Base-by-base conservation (phyloP, 2,888 invertebrate species). In the Dryadula phaetusa region DNA sequence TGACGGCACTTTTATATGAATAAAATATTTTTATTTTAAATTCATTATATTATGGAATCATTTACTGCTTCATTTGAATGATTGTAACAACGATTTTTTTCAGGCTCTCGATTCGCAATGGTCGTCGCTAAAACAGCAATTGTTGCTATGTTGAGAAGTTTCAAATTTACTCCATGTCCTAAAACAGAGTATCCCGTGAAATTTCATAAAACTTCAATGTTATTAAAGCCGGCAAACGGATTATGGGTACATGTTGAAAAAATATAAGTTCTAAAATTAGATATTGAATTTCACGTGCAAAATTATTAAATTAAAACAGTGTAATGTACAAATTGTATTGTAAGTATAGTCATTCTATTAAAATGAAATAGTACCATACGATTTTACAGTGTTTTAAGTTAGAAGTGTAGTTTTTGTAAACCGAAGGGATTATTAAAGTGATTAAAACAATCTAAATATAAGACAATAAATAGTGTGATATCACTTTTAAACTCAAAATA, bases 41-140 rank as follows among this genome's bases (percentile, higher is more conserved):
- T n/a, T n/a, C n/a, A n/a, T n/a, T n/a, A n/a, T n/a, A n/a, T n/a
- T n/a, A n/a, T n/a, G n/a, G n/a, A n/a, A n/a, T n/a, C n/a, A n/a
- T n/a, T n/a, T n/a, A n/a, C n/a, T n/a, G n/a, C n/a, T n/a, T n/a
- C n/a, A n/a, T n/a, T n/a, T n/a, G n/a, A n/a, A n/a, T n/a, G n/a
- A n/a, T n/a, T n/a, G n/a, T n/a, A n/a, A n/a, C n/a, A n/a, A n/a
- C n/a, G n/a, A n/a, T 12, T 52, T 40, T 12, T 75, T 73, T 49
- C 69, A 77, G 76, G 76, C 20, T 62, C 67, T 47, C 71, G 76
- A 18, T 77, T 77, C 20, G 73, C 76, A 6, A 70, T 77, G 71
- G 66, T 74, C n/a, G 75, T 76, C 2, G 74, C 75, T 12, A 77
- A 77, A 60, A 65, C 75, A 18, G 75, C 75, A 10, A 72, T 77